Percentiles rank a stretch among this genome's conserved stretches.
Evolutionary conservation across 2,797 vertebrate species (phyloP).

Genomic region (Microctenopoma steveboyesi): DNA sequence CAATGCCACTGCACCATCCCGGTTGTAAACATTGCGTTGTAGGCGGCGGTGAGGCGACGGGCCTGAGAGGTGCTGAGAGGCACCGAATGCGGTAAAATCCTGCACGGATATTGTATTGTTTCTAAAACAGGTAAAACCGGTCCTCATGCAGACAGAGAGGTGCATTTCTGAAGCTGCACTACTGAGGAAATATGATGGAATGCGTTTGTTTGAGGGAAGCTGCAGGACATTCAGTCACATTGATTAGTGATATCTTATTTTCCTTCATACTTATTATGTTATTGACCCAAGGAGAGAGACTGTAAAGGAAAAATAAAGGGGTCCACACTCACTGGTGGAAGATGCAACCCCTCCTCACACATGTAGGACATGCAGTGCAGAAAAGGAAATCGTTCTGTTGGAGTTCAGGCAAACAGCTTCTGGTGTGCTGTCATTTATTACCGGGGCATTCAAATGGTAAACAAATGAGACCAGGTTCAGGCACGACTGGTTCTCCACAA

Average conservation of each 20-base stretch:
- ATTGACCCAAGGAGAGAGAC: neutral
- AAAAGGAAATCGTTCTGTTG: neutral
- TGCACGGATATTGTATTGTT: constrained; percentile 35
- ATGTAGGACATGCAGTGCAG: neutral
- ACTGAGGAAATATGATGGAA: constrained; percentile 60
- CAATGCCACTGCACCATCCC: constrained; percentile 71
- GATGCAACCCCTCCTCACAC: neutral
- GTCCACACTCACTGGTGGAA: neutral
- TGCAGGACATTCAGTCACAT: constrained; percentile 21
- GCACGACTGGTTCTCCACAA: constrained; percentile 32
- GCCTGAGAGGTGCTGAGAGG: constrained; percentile 37
- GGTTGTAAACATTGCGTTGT: constrained; percentile 74
- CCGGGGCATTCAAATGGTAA: constrained; percentile 16
- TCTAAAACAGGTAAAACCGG: constrained; percentile 33
- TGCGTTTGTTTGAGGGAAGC: constrained; percentile 43
- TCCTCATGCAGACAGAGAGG: constrained; percentile 2
- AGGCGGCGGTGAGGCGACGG: constrained; percentile 50
- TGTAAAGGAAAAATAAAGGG: neutral
- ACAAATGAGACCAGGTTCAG: constrained; percentile 44
- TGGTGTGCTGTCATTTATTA: constrained; percentile 5
- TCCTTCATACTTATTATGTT: neutral
- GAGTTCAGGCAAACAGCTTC: constrained; percentile 1
- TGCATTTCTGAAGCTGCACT: constrained; percentile 17
- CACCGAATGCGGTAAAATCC: constrained; percentile 72
- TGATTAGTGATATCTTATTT: neutral